A percentile compares a stretch with the other conserved stretches of the same genome.
phyloP scores from a whole-genome alignment of 1,140 invertebrate species.

The Diachasmimorpha longicaudata region DNA sequence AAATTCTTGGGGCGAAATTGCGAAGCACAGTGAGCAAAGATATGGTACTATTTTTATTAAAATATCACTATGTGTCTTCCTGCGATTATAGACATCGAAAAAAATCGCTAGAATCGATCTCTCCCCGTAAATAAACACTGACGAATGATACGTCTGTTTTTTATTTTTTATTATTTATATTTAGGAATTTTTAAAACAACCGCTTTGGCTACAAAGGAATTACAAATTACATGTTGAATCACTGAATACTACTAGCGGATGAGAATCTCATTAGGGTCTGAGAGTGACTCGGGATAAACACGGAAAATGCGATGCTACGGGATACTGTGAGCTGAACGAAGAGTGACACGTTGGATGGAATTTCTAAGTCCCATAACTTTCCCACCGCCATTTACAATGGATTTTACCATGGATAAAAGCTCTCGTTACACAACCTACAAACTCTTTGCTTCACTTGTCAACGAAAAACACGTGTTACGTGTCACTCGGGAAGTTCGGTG shows the following conservation, averaged over 20 bases:
- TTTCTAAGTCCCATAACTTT: background rate
- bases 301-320: background rate
- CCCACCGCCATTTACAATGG: background rate
- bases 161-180: no score
- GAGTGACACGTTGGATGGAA: background rate
- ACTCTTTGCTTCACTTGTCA: background rate
- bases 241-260: background rate
- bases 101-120: no score
- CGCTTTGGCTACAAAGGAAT: no score
- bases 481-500: background rate
- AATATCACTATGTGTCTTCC: no score
- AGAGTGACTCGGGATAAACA: background rate
- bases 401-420: background rate
- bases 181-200: no score
- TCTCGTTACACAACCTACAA: background rate
- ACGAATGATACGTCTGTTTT: no score
- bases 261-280: background rate
- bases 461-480: background rate
- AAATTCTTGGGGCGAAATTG: no score
- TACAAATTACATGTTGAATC: background rate
- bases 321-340: background rate
- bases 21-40: no score
- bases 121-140: background rate
- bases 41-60: no score
- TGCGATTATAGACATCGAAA: no score